Base-by-base conservation (phyloP, 2,797 vertebrate species). In the Semaprochilodus insignis region DNA sequence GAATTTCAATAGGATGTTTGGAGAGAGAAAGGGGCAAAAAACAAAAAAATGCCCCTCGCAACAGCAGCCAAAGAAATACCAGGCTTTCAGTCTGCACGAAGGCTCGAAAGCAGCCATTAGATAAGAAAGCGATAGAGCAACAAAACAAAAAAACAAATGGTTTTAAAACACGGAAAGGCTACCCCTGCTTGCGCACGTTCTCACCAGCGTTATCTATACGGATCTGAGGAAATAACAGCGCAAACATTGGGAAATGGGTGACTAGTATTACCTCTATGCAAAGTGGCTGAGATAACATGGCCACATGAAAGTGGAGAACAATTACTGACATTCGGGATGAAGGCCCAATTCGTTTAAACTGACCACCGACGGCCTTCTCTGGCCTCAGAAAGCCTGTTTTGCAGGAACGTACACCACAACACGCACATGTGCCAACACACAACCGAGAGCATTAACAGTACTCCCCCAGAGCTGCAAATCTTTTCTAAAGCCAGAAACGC, bases 321-420 rank as follows among this genome's bases (percentile, higher is more conserved):
- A 59, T 36, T 54, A 48, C 52, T 27, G 48, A 54, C 76, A 71
- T 77, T 54, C 71, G 75, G 66, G 70, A 77, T 57, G 60, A 78
- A 83, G 72, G 51, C 80, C 27, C 40, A 77, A 72, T 63, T 73
- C 57, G 13, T 77, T 59, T 77, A 91, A 90, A 89, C 89, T 93
- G 85, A 88, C 91, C 89, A 78, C 88, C 90, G 89, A 91, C 92
- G 89, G 91, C 90, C 90, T 92, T 90, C 92, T 90, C 90, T 92
- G 90, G 91, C 87, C 89, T 92, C 91, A 90, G 91, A 93, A 92
- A 92, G 93, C 92, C 91, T 93, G 93, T 92, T 94, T 89, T 92
- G 52, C 74, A 81, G 65, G 79, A 67, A 75, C 36, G 51, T 67
- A 73, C 77, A 75, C 74, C 80, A 67, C 70, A 84, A 67, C 65